Evolutionary conservation across 2,113 vertebrate genomes (phyloP).

Genomic region (Leptosomus discolor): DNA sequence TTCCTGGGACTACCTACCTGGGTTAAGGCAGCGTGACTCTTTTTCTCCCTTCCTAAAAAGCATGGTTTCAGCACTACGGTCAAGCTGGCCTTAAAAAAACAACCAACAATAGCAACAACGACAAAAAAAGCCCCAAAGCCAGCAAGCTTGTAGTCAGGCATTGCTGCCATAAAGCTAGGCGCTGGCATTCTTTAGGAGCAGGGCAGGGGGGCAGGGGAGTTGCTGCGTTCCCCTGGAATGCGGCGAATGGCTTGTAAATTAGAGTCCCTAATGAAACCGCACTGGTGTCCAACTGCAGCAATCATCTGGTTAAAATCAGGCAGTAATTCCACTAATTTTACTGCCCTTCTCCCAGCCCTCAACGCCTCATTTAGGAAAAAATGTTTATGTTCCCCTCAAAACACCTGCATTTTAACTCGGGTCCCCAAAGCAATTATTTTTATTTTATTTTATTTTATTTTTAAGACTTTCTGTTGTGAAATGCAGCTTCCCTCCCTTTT

Average conservation of each 20-base stretch:
- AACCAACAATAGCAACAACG: neutral
- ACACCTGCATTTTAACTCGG: slow-evolving; percentile 90
- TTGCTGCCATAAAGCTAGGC: slow-evolving; percentile 68
- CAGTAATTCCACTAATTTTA: slow-evolving; percentile 98
- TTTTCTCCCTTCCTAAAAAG: neutral
- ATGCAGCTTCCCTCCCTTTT: slow-evolving; percentile 54
- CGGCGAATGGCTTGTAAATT: slow-evolving; percentile 93
- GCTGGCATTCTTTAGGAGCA: slow-evolving; percentile 83
- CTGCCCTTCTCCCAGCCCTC: slow-evolving; percentile 86
- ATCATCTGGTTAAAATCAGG: slow-evolving; percentile 99
- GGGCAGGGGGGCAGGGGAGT: slow-evolving; percentile 62
- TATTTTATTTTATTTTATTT: slow-evolving; percentile 70
- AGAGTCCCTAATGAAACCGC: slow-evolving; percentile 94
- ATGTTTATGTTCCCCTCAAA: slow-evolving; percentile 89
- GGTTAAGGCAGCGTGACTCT: neutral
- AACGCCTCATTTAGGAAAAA: slow-evolving; percentile 96
- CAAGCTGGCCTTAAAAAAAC: slow-evolving; percentile 23
- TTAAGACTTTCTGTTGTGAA: slow-evolving; percentile 62
- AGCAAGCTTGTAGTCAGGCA: neutral
- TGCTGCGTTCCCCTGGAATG: slow-evolving; percentile 87
- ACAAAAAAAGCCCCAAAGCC: neutral
- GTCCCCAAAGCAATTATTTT: slow-evolving; percentile 79
- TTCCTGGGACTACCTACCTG: neutral
- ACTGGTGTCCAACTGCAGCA: slow-evolving; percentile 92
- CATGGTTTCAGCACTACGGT: neutral